Base-by-base conservation (phyloP, 1,140 invertebrate species). In the Bacillus rossius region DNA sequence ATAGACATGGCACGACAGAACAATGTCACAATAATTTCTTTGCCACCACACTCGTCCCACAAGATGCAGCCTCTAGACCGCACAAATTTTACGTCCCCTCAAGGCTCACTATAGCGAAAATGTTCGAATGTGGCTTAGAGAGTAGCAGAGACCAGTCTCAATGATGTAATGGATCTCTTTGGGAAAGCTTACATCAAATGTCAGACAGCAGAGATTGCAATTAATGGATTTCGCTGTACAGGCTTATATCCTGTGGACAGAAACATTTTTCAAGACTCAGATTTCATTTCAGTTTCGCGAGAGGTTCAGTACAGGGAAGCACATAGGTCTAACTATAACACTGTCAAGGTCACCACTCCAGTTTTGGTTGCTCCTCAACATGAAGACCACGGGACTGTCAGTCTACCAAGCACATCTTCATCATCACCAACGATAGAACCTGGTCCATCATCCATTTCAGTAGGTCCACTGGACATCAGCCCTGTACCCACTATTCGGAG, bases 71-170 rank as follows among this genome's bases (percentile, higher is more conserved):
- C n/a, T n/a, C n/a, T n/a, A n/a, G n/a, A n/a, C n/a, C n/a, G n/a
- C n/a, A n/a, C 65, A n/a, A n/a, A n/a, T n/a, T 26, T 71, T 75
- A 67, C 61, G 60, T 40, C 68, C 69, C n/a, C 55, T 75, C 38
- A 73, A 67, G 51, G 67, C 60, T 7, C 69, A 66, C 51, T 75
- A 72, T 54, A 61, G 51, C 51, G 51, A 69, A 53, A 68, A 68
- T 62, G 59, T 71, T 16, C 22, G 56, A 59, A 61, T 49, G 26
- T 75, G 64, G 66, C 38, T 74, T 10, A 51, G 54, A 22, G 54
- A 17, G 17, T 55, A 22, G 14, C 17, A 37, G 17, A 22, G 8
- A 13, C 17, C 26, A 19, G 13, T 58, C 16, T 40, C 54, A 23
- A n/a, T n/a, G n/a, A n/a, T n/a, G n/a, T n/a, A n/a, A n/a, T n/a